Base-by-base conservation (phyloP, 2,888 invertebrate genomes). In the Cremastobaeus sp. region DNA sequence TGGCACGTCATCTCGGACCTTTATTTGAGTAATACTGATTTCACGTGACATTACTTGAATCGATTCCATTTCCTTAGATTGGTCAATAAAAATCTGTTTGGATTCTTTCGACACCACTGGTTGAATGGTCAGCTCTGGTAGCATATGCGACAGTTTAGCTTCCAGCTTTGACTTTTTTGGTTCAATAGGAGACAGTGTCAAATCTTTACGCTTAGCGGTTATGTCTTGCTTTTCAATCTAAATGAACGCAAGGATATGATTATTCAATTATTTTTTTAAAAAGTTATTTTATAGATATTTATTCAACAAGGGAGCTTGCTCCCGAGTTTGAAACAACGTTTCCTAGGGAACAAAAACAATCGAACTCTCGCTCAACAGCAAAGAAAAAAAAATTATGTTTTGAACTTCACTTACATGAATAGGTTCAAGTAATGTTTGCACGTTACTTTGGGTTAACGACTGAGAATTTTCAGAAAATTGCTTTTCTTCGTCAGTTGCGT, bases 91-190 rank as follows among this genome's bases (percentile, higher is more conserved):
- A 14, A 81, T 79, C 35, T 74, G 76, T 6, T 73, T 57, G 9
- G 76, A 60, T 8, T 82, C 81, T 4, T 77, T 79, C 2, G 82
- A 76, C n/a, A 70, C 52, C 0, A 87, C 78, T 5, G 87, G 85
- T 37, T 88, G 87, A 57, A 87, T 88, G 14, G 85, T 86, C 0
- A 87, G 81, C 59, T 86, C 87, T 0, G 87, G 86, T 8, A 86
- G 47, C 9, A 85, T 85, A 21, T 86, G 85, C 2, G 84, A 84
- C 1, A 86, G 50, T 43, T 84, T 85, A 0, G 81, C 47, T 30
- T 87, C 87, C 6, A 85, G 30, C 34, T 87, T 87, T 0, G 82
- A 76, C 39, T 87, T 88, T 43, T 87, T 88, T 11, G 78, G n/a
- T 18, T 88, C 87, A 1, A 85, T 62, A 4, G 86, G 83, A 3